Percentiles rank a stretch among this genome's conserved stretches.
phyloP scores from a whole-genome alignment of 1,140 invertebrate genomes.

The Conus ventricosus region DNA sequence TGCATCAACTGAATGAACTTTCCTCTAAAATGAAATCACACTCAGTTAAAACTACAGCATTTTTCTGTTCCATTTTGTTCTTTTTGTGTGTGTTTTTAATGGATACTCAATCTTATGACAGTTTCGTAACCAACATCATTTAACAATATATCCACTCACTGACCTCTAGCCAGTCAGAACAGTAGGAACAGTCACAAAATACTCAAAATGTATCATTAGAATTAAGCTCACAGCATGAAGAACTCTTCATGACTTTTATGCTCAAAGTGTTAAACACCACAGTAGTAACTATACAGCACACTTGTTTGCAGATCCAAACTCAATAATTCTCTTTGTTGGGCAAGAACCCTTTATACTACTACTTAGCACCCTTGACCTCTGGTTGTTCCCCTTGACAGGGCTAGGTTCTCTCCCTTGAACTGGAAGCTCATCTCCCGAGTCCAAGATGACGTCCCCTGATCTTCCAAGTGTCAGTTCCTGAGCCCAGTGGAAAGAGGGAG shows the following conservation, averaged over 20 bases:
- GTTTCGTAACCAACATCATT: no score
- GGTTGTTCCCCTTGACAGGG: conserved; percentile 18
- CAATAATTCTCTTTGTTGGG: no score
- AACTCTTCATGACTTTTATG: not conserved
- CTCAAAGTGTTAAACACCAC: not conserved
- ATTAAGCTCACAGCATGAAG: not conserved
- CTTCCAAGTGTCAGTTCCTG: not conserved
- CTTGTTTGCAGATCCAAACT: not conserved
- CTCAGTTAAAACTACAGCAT: no score
- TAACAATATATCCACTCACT: not conserved
- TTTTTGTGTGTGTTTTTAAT: no score
- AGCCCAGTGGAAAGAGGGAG: not conserved
- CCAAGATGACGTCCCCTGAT: not conserved
- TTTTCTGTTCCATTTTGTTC: no score
- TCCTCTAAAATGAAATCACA: no score
- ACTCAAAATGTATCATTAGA: not conserved
- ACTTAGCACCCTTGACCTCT: conserved; percentile 16
- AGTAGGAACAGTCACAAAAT: not conserved
- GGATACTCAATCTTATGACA: no score
- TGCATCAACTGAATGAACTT: no score
- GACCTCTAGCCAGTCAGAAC: not conserved
- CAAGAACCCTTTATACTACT: not conserved
- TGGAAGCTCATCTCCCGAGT: not conserved
- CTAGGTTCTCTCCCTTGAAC: not conserved
- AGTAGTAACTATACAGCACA: not conserved